phyloP scores from a whole-genome alignment of 2,113 vertebrate genomes.

The Pteruthius melanotis region DNA sequence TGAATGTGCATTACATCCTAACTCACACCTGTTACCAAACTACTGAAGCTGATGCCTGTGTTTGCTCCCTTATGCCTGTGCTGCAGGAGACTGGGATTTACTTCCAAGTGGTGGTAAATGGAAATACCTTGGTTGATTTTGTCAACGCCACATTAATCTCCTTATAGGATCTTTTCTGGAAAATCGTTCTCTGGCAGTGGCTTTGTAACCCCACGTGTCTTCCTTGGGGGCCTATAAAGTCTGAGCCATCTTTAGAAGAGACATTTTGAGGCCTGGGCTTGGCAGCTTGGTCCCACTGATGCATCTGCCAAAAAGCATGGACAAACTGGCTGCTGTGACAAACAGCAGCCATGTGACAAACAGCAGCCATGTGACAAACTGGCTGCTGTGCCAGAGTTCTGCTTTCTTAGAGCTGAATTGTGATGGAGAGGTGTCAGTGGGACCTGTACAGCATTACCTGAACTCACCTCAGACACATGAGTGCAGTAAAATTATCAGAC shows the following conservation, averaged over 20 bases:
- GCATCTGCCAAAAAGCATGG: neutral
- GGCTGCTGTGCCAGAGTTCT: neutral
- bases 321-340: neutral
- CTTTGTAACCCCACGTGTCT: neutral
- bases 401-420: neutral
- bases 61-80: neutral
- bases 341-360: too few relatives aligned
- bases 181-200: neutral
- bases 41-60: neutral
- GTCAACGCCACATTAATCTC: neutral
- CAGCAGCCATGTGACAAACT: neutral
- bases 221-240: neutral
- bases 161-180: neutral
- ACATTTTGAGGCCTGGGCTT: neutral
- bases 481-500: neutral
- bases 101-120: neutral
- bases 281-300: neutral
- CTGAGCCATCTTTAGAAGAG: neutral
- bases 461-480: neutral
- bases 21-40: neutral
- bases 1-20: neutral
- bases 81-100: neutral
- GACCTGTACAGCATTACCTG: fast-evolving
- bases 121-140: neutral
- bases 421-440: neutral